Base-by-base conservation (phyloP, 2,797 vertebrate species). In the Onychomys leucogaster region DNA sequence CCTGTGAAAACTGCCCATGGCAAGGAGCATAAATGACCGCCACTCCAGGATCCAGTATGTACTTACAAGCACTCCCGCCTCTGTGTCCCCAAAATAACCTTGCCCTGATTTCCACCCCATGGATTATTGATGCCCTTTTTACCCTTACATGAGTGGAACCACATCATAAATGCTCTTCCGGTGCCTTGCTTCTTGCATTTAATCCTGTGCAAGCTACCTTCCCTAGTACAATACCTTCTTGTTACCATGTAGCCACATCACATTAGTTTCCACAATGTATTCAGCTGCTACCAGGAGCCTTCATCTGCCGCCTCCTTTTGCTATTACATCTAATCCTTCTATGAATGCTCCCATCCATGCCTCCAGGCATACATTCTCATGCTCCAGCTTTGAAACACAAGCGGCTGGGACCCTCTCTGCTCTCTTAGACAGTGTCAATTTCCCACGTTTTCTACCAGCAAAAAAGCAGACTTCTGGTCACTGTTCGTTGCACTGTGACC, bases 261-360 rank as follows among this genome's bases (percentile, higher is more conserved):
- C 3, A 0, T 41, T 12, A 1, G 25, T 5, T n/a, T 43, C 59
- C 19, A 7, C 2, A 0, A 6, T 2, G 2, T 17, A 49, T 16
- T 9, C 3, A 2, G 17, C 82, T 37, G 5, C 59, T 2, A 1
- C 32, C 0, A 13, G 2, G 6, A 46, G 59, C 25, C 9, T 34
- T 6, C 2, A 10, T 29, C 0, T 16, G 71, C 49, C n/a, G 5
- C 63, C 55, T 65, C 3, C 14, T 59, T 59, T 73, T n/a, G 16
- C 71, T 21, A 8, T 12, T n/a, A 1, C 32, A 41, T 32, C n/a
- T 13, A 9, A 25, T 0, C 25, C 34, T 34, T 63, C 77, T 43
- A 0, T 0, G 43, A 81, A 13, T 0, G 0, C 11, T 16, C 55
- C 52, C 23, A 14, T 16, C 13, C 57, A 61, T 17, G 52, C 80